A percentile compares a stretch with the other conserved stretches of the same genome.
Evolutionary conservation across 2,888 invertebrate species (phyloP).

Genomic region (Ochlodes sylvanus): DNA sequence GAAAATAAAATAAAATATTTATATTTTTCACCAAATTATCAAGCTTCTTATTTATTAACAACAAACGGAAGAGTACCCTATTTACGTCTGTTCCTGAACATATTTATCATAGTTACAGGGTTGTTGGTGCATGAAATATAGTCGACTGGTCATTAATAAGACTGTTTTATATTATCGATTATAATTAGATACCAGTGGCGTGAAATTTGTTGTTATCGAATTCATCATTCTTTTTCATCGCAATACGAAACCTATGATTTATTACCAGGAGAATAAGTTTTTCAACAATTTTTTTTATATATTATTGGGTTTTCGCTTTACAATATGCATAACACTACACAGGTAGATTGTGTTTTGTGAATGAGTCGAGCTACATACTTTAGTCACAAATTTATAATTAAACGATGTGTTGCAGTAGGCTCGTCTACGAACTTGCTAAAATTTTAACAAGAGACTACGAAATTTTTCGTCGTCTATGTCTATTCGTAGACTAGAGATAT

Average conservation of each 20-base stretch:
- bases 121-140: conserved; percentile 62
- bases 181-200: conserved; percentile 11
- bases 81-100: conserved; percentile 53
- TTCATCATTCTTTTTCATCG: conserved; percentile 5
- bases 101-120: conserved; percentile 65
- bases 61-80: conserved; percentile 19
- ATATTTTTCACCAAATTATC: conserved; percentile 10
- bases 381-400: too few relatives aligned
- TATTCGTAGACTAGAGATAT: too few relatives aligned
- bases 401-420: too few relatives aligned
- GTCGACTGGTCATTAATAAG: conserved; percentile 43
- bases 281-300: neutral
- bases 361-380: too few relatives aligned
- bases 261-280: neutral
- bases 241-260: neutral
- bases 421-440: too few relatives aligned
- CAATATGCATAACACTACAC: neutral
- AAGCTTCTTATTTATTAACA: conserved; percentile 10
- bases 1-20: conserved; percentile 32
- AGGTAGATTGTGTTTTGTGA: too few relatives aligned
- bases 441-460: too few relatives aligned
- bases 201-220: conserved; percentile 26
- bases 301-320: neutral
- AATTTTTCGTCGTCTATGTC: too few relatives aligned
- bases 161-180: conserved; percentile 28